Base-by-base conservation (phyloP, 2,888 invertebrate species). In the Palloptera scutellata region DNA sequence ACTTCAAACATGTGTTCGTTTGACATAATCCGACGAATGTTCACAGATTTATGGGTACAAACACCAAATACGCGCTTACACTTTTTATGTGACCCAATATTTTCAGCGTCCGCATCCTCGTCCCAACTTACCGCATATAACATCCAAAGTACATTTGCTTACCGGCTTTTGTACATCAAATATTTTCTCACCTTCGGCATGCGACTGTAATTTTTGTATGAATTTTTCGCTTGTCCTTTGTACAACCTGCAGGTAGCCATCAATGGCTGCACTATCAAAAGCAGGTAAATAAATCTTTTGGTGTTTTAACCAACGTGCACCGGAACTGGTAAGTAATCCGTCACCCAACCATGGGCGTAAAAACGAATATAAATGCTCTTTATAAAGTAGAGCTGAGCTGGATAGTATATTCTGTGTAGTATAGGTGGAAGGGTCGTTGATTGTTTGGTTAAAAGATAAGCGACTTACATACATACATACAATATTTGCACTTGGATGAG, bases 241-340 rank as follows among this genome's bases (percentile, higher is more conserved):
- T 74, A 87, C 86, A 1, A 85, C 81, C 12, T 83, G 79, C 73
- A 81, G 72, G 64, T 81, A 82, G 9, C 77, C 79, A 17, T 75
- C 74, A 43, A 81, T 76, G 64, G 81, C 76, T 42, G 74, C 51
- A n/a, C 72, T 70, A 51, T 82, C 81, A 73, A 88, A 88, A 10
- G 87, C 85, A 13, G 87, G 86, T 8, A 85, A 83, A 58, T 87
- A 86, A 43, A 87, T 77, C 79, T 86, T 87, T 64, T 87, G 83
- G 70, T 86, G 86, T 42, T 85, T 83, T n/a, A 83, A 77, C 87
- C 87, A 88, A 72, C 86, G 85, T 40, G 83, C 79, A 42, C 80
- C 77, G 64, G 79, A 82, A 45, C 86, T 84, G 15, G 86, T 87
- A 6, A 87, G 76, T 1, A 87, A 79, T 6, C 87, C 87, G 48